Base-by-base conservation (phyloP, 2,797 vertebrate genomes). In the Phrynocephalus guinanensis region DNA sequence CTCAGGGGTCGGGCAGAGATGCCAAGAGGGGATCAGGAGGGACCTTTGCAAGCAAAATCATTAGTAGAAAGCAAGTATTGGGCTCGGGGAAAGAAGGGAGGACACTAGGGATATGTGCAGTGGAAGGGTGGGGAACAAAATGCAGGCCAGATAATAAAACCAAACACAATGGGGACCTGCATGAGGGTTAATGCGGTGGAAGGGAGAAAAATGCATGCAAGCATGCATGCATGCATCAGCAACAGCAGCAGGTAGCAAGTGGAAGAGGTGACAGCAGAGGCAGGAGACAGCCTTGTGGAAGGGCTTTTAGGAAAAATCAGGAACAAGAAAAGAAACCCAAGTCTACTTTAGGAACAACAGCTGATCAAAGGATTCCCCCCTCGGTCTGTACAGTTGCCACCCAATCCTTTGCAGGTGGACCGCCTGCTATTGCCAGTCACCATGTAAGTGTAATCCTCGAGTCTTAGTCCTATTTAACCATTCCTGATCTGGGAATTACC, bases 291-390 rank as follows among this genome's bases (percentile, higher is more conserved):
- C 30, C 16, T 1, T 10, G 71, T 75, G 60, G 66, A 85, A 85
- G 77, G 48, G 24, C 18, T 56, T 33, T 48, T 88, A 56, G 63
- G 30, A 83, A 79, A 10, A 48, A 73, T 24, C 24, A 50, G 33
- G 5, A 50, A 56, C 3, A 67, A 50, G 8, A 52, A 77, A 68
- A 71, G 71, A 20, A 80, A 56, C 5, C 77, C 87, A 88, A 85
- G 87, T 88, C 87, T 88, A 88, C 60, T 81, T 81, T 80, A 88
- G 87, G 83, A 85, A 68, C 10, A 10, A 52, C 11, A 56, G 48
- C 70, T 68, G 44, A 44, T 38, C 8, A 71, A 68, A 44, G 71
- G 48, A 10, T 13, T n/a, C 60, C 79, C 20, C 33, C 67, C 60
- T 52, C 33, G 26, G 26, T 18, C 68, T 52, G 63, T 33, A 68